phyloP scores from a whole-genome alignment of 2,888 invertebrate species.

The Arge pagana region DNA sequence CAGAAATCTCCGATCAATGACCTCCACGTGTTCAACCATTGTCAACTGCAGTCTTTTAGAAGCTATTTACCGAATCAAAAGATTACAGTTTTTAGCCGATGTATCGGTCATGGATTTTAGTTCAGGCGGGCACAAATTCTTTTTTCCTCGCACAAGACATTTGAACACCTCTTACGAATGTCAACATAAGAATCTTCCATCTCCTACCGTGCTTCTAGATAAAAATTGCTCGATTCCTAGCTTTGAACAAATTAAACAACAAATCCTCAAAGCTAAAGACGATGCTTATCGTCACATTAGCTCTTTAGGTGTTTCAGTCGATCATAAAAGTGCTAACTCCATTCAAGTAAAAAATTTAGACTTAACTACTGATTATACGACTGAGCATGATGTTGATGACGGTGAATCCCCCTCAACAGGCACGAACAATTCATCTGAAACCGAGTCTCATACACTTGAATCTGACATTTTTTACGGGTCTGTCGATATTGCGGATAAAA shows the following conservation, averaged over 20 bases:
- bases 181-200: slow-evolving; percentile 8
- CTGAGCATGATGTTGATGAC: slow-evolving; percentile 6
- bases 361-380: slow-evolving; percentile 7
- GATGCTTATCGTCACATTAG: slow-evolving; percentile 8
- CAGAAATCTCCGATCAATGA: slow-evolving; percentile 7
- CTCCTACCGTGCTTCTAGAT: slow-evolving; percentile 2
- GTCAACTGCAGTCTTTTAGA: slow-evolving; percentile 27
- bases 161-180: slow-evolving; percentile 9
- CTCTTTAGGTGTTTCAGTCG: slow-evolving; percentile 7
- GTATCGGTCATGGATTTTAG: slow-evolving; percentile 24
- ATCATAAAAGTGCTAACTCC: slow-evolving; percentile 2
- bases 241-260: slow-evolving; percentile 7
- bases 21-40: slow-evolving; percentile 14
- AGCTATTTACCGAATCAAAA: slow-evolving; percentile 26
- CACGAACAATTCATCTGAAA: slow-evolving; percentile 6
- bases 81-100: slow-evolving; percentile 27
- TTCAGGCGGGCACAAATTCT: slow-evolving; percentile 1
- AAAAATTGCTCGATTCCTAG: slow-evolving; percentile 6
- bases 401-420: slow-evolving; percentile 1
- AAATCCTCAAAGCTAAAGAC: background rate
- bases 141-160: slow-evolving; percentile 8
- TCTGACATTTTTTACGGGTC: slow-evolving; percentile 2
- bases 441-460: background rate
- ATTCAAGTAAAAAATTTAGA: slow-evolving; percentile 7
- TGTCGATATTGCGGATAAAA: slow-evolving; percentile 6